These are phyloP conservation scores for Bufo gargarizans DNA, from an alignment of 2,113 vertebrate genomes.

Conservation along the genomic window DNA sequence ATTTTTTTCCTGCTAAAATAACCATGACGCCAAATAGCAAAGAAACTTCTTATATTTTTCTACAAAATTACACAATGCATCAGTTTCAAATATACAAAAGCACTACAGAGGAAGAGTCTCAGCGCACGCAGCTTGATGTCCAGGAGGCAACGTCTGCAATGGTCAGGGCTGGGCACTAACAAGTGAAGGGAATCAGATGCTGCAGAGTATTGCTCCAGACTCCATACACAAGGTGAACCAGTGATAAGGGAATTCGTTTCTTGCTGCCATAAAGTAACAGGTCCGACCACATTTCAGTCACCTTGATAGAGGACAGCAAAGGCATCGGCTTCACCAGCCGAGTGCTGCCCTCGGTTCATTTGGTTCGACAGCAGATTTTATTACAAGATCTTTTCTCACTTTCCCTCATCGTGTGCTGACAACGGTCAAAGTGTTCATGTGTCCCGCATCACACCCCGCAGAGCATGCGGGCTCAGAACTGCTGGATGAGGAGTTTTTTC, in stretches of 20 bases:
- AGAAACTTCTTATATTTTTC: conserved; percentile 28
- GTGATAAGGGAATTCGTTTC: not conserved
- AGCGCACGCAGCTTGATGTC: not conserved
- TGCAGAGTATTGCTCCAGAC: not conserved
- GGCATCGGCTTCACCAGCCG: not conserved
- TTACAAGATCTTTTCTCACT: not conserved
- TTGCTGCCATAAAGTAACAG: not conserved
- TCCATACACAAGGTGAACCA: not conserved
- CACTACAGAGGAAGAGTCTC: not conserved
- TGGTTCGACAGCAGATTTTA: not conserved
- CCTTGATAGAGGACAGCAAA: not conserved
- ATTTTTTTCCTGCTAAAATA: too few species aligned
- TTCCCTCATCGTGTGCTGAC: not conserved
- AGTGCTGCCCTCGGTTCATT: not conserved
- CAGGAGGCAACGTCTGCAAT: not conserved
- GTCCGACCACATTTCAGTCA: not conserved
- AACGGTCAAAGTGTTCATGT: not conserved
- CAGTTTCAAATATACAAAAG: conserved; percentile 35
- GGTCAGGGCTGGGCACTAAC: not conserved
- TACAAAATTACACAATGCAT: conserved; percentile 33
- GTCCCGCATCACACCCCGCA: not conserved
- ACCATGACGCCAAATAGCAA: not conserved
- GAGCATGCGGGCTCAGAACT: conserved; percentile 75
- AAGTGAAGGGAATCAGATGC: too few species aligned
- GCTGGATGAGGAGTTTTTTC: conserved; percentile 90